These are phyloP conservation scores for Goniozus legneri DNA, from an alignment of 1,140 invertebrate species.

Conservation along the genomic window DNA sequence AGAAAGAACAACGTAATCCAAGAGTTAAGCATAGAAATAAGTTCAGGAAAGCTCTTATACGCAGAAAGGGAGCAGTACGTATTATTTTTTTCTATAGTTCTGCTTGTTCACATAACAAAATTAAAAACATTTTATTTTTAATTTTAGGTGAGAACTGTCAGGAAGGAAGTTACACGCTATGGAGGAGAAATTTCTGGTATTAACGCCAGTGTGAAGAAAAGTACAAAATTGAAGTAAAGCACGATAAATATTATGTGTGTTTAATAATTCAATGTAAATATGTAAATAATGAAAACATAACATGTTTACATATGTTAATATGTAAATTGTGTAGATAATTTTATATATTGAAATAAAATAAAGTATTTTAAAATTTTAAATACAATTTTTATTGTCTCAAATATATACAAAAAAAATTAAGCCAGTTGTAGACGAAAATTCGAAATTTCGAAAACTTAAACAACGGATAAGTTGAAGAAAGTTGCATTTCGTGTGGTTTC, in stretches of 20 bases:
- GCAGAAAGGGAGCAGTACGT: conserved; percentile 81
- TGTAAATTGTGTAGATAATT: too few species aligned
- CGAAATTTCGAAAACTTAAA: too few species aligned
- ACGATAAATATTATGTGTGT: neutral
- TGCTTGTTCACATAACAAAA: conserved; percentile 1
- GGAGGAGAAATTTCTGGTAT: conserved; percentile 90
- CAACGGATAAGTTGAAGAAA: too few species aligned
- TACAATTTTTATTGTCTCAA: too few species aligned
- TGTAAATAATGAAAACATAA: neutral
- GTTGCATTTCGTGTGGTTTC: too few species aligned
- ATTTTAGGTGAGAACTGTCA: conserved; percentile 72
- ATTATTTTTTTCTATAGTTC: conserved; percentile 9
- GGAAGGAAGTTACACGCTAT: conserved; percentile 77
- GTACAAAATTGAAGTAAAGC: conserved; percentile 76
- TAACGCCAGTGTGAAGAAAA: conserved; percentile 78
- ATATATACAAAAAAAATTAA: too few species aligned
- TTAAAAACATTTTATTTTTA: conserved; percentile 24
- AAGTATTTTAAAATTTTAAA: too few species aligned
- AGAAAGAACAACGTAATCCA: conserved; percentile 89
- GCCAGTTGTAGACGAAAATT: too few species aligned
- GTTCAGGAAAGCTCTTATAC: conserved; percentile 83
- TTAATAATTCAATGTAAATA: neutral
- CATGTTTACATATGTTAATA: too few species aligned
- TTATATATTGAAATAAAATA: too few species aligned
- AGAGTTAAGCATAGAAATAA: conserved; percentile 90